Percentiles rank a stretch among this genome's conserved stretches.
Conservation (phyloP, 2,113 vertebrate genomes). For the Xenus cinereus region DNA sequence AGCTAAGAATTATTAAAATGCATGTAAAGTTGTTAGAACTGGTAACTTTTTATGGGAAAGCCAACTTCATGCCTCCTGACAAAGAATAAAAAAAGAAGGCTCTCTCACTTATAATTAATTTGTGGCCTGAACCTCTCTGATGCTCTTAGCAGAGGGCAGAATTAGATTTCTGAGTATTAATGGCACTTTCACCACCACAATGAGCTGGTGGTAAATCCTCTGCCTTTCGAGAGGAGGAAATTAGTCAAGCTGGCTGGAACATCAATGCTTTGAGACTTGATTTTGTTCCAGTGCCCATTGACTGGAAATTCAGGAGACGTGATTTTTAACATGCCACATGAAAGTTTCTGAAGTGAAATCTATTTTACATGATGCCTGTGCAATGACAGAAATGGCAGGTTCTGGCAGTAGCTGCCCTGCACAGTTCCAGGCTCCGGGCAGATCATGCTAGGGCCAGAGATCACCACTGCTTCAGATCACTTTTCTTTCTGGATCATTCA, state of each 20-base stretch:
- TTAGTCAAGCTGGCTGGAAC: background rate
- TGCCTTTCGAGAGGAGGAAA: background rate
- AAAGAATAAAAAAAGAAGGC: background rate
- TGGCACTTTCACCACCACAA: background rate
- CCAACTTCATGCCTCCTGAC: background rate
- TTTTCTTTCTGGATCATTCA: background rate
- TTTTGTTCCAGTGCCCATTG: background rate
- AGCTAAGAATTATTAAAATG: constrained; percentile 35
- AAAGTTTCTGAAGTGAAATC: background rate
- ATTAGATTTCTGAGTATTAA: background rate
- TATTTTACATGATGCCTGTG: background rate
- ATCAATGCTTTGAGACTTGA: background rate
- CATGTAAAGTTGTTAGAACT: background rate
- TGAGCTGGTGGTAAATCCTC: background rate
- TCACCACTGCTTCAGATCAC: background rate
- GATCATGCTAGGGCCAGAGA: background rate
- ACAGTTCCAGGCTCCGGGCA: background rate
- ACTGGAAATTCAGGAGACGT: background rate
- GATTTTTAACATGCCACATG: background rate
- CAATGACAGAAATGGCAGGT: background rate
- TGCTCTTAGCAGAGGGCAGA: background rate
- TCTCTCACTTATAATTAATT: accelerated
- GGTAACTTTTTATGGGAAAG: background rate
- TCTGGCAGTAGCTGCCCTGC: background rate
- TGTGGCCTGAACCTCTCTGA: background rate